Percentiles rank a stretch among this genome's conserved stretches.
phyloP scores from a whole-genome alignment of 1,140 invertebrate species.

The Harlomillsia oculata region DNA sequence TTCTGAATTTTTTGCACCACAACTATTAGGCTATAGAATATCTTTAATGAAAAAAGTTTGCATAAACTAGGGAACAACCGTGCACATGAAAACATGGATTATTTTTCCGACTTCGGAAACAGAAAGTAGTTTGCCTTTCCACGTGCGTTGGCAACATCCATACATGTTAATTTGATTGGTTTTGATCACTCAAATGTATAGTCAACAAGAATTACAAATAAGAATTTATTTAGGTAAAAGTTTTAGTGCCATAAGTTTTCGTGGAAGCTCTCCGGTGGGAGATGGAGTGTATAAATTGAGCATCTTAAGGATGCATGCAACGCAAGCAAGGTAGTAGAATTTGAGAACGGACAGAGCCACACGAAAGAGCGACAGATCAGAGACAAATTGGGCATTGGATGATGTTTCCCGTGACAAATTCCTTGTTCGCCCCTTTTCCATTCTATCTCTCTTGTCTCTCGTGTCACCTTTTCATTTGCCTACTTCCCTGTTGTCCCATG shows the following conservation, averaged over 20 bases:
- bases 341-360: constrained; percentile 24
- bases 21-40: no score
- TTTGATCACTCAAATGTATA: no score
- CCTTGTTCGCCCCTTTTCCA: constrained; percentile 13
- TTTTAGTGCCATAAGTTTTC: constrained; percentile 9
- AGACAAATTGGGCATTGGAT: constrained; percentile 34
- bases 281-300: constrained; percentile 2
- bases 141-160: no score
- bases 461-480: constrained; percentile 36
- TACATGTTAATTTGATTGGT: no score
- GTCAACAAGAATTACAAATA: constrained; percentile 17
- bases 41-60: no score
- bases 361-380: constrained; percentile 30
- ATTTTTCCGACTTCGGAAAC: no score
- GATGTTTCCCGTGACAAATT: constrained; percentile 32
- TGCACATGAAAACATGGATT: no score
- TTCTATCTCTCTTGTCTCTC: constrained; percentile 22
- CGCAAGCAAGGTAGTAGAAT: no score
- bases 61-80: no score
- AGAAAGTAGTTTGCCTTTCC: no score
- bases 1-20: no score
- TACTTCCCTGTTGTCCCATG: constrained; percentile 24
- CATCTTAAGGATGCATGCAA: constrained; percentile 2
- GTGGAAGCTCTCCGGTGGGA: constrained; percentile 14
- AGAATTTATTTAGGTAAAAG: constrained; percentile 14